phyloP scores from a whole-genome alignment of 2,888 invertebrate species.

The Rutpela maculata region DNA sequence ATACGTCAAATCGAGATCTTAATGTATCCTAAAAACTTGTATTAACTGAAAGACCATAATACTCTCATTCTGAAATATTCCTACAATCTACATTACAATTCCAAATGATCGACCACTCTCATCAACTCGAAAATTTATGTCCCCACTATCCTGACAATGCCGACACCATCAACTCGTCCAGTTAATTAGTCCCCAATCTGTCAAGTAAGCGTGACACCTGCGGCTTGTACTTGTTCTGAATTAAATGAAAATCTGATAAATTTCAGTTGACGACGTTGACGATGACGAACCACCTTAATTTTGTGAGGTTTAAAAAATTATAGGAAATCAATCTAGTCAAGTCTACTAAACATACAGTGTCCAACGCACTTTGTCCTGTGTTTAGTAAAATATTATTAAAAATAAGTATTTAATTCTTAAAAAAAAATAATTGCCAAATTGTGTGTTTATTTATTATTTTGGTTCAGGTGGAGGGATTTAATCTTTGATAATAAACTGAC shows the following conservation, averaged over 20 bases:
- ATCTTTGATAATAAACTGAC: too few relatives aligned
- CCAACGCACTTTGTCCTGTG: too few relatives aligned
- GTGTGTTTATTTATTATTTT: too few relatives aligned
- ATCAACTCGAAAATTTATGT: neutral
- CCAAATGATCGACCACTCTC: neutral
- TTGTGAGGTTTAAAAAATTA: neutral
- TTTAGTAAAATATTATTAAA: too few relatives aligned
- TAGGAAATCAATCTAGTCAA: neutral
- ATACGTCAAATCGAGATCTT: too few relatives aligned
- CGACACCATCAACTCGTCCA: neutral
- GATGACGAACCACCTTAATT: neutral
- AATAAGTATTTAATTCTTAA: too few relatives aligned
- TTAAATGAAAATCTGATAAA: slow-evolving; percentile 1
- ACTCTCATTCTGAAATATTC: too few relatives aligned
- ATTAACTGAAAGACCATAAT: too few relatives aligned
- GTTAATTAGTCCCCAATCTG: slow-evolving; percentile 3
- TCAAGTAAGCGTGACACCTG: neutral
- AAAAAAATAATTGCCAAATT: too few relatives aligned
- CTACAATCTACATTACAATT: neutral
- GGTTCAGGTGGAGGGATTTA: too few relatives aligned
- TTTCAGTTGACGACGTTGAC: neutral
- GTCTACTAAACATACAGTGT: too few relatives aligned
- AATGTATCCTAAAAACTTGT: too few relatives aligned
- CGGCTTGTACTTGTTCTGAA: neutral
- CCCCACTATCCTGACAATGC: neutral